These are phyloP conservation scores for Sparus aurata DNA, from an alignment of 2,797 vertebrate species.

Conservation along the genomic window DNA sequence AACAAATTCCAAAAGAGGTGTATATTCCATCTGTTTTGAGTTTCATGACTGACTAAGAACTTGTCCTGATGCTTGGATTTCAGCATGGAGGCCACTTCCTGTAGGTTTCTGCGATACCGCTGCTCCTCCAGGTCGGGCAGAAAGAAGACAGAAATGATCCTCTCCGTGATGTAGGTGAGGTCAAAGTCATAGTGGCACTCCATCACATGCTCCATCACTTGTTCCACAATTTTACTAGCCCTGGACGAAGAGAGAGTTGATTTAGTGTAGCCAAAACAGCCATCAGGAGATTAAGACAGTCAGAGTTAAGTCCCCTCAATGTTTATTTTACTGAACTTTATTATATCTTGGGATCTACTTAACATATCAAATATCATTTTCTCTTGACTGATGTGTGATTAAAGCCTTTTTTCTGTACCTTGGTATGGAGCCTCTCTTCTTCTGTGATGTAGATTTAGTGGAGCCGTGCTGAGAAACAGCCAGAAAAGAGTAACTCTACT, in stretches of 20 bases:
- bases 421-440: conserved; percentile 87
- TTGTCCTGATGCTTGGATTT: conserved; percentile 94
- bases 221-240: conserved; percentile 88
- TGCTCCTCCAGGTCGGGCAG: conserved; percentile 89
- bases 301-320: background rate
- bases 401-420: conserved; percentile 75
- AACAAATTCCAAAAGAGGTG: background rate
- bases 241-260: conserved; percentile 60
- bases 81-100: conserved; percentile 92
- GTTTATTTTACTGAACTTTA: background rate
- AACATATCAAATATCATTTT: background rate
- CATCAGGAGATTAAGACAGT: background rate
- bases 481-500: conserved; percentile 11
- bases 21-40: background rate
- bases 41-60: conserved; percentile 87
- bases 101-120: conserved; percentile 88
- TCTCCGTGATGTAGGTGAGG: conserved; percentile 95
- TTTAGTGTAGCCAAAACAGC: conserved; percentile 23
- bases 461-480: conserved; percentile 79
- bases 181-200: conserved; percentile 92
- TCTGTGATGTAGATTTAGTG: conserved; percentile 83
- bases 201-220: conserved; percentile 92
- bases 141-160: conserved; percentile 94
- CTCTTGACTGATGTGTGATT: background rate
- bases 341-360: conserved; percentile 4